Base-by-base conservation (phyloP, 2,888 invertebrate species). In the Homarus gammarus region DNA sequence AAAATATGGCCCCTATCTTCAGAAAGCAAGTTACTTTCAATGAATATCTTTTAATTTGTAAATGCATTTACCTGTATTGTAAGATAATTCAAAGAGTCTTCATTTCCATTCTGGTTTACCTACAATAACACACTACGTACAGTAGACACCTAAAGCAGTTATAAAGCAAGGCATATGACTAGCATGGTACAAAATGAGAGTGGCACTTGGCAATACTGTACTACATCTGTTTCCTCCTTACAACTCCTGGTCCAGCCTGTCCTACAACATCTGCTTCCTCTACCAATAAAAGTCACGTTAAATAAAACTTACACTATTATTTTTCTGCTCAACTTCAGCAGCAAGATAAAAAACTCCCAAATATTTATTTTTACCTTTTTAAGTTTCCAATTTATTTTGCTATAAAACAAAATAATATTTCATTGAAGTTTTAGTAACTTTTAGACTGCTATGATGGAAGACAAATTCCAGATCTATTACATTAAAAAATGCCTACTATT, bases 131-230 rank as follows among this genome's bases (percentile, higher is more conserved):
- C 38, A 83, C 83, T 83, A n/a, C n/a, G n/a, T n/a, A n/a, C n/a
- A n/a, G n/a, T n/a, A 38, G 27, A 83, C 51, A 72, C 31, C 36
- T 84, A 85, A 85, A 49, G 75, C 85, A 85, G 38, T 61, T 75
- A 49, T 33, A 88, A 77, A 83, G 68, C 82, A 82, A 88, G 77
- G 87, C 79, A 75, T 82, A 73, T 81, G 87, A 87, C 87, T 87
- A 87, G 82, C 81, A 73, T 77, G 73, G 82, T 88, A 88, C 77
- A 88, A 88, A 73, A 88, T 75, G 44, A 81, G 82, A 82, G 82
- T 88, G 87, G 87, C 87, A 88, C 87, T 88, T 88, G 83, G 83
- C 87, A 88, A 83, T 83, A 75, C 82, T 83, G 68, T n/a, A 61
- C 82, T 83, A 77, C 36, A 61, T 49, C 68, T 83, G 51, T 70